Conservation (phyloP, 2,113 vertebrate species). For the Vombatus ursinus region DNA sequence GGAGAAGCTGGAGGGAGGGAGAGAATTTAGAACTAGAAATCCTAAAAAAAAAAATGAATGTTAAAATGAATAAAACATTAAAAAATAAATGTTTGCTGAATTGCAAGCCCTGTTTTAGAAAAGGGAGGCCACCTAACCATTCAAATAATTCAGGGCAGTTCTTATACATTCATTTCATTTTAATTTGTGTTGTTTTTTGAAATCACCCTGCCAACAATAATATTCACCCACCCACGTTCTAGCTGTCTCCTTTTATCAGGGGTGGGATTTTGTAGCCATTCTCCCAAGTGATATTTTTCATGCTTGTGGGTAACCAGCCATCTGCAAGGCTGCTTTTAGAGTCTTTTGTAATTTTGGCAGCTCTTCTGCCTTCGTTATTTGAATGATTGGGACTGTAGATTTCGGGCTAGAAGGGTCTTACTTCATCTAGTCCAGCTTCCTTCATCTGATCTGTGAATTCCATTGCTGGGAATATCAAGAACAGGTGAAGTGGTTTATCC, state of each 20-base stretch:
- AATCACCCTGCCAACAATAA: neutral
- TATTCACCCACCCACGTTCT: neutral
- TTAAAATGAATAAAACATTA: neutral
- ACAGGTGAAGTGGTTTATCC: neutral
- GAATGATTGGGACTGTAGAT: neutral
- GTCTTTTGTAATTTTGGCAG: neutral
- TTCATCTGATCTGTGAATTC: neutral
- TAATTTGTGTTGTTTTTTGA: neutral
- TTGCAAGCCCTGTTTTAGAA: neutral
- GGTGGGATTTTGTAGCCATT: constrained; percentile 7
- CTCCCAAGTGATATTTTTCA: neutral
- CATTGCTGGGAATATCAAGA: neutral
- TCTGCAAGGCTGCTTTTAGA: neutral
- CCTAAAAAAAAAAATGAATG: neutral
- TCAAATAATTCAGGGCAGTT: neutral
- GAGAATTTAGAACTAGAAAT: neutral
- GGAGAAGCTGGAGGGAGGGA: neutral
- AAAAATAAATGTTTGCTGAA: neutral
- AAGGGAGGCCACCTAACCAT: neutral
- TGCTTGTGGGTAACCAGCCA: neutral
- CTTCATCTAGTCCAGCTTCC: neutral
- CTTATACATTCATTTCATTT: neutral
- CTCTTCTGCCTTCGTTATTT: neutral
- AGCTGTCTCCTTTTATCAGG: neutral
- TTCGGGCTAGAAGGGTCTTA: neutral